These are phyloP conservation scores for Melanotaenia nigrans DNA, from an alignment of 2,797 vertebrate genomes.

Conservation along the genomic window DNA sequence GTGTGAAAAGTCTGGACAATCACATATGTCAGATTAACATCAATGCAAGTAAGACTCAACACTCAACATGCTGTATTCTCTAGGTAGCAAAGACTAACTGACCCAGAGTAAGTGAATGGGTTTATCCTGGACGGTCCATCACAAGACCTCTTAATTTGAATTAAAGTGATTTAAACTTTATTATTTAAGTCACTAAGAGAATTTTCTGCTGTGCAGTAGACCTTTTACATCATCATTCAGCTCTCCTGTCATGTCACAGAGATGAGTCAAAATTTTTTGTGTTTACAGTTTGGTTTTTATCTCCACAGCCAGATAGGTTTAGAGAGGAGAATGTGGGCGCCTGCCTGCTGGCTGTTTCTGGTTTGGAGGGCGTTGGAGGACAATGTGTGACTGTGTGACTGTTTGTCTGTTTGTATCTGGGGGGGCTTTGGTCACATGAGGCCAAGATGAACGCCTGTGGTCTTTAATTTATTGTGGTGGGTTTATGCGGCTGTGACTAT, in stretches of 20 bases:
- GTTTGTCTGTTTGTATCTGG: conserved; percentile 66
- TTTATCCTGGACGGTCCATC: not conserved
- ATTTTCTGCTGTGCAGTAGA: conserved; percentile 7
- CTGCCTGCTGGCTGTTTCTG: conserved; percentile 68
- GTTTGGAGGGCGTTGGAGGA: conserved; percentile 73
- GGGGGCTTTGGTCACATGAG: conserved; percentile 68
- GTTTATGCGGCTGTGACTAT: conserved; percentile 72
- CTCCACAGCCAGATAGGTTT: conserved; percentile 67
- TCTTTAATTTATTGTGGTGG: conserved; percentile 76
- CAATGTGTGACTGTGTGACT: conserved; percentile 63
- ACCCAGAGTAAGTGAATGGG: not conserved
- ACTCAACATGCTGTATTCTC: not conserved
- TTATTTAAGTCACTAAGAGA: conserved; percentile 26
- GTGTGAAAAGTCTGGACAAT: conserved; percentile 29
- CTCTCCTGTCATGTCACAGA: conserved; percentile 37
- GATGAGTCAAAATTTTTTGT: conserved; percentile 65
- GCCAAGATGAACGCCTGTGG: conserved; percentile 68
- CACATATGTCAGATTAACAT: conserved; percentile 23
- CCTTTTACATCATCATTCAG: conserved; percentile 34
- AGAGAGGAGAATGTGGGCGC: conserved; percentile 53
- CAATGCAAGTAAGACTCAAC: conserved; percentile 12
- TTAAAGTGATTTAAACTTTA: conserved; percentile 20
- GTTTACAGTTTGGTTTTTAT: conserved; percentile 74
- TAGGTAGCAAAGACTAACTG: not conserved
- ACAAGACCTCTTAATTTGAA: not conserved